These are phyloP conservation scores for Acanthaster planci DNA, from an alignment of 35 echinoderm and acorn worm species.

Conservation along the genomic window DNA sequence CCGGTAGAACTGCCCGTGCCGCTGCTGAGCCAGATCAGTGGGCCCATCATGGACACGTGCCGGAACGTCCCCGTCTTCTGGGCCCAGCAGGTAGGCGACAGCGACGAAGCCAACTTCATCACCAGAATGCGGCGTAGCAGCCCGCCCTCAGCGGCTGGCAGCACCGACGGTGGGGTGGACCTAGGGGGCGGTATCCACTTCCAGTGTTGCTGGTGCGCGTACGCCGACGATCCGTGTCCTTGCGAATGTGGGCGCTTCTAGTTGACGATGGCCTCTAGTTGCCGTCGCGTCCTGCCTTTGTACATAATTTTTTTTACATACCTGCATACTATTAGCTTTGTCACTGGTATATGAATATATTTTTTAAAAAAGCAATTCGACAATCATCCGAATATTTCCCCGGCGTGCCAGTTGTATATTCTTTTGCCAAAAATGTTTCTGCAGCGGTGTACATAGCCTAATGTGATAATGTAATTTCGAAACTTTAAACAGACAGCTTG, in stretches of 20 bases:
- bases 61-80: neutral
- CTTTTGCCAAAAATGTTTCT: no score
- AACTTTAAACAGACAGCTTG: no score
- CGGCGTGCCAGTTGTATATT: no score
- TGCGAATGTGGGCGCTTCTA: neutral
- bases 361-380: no score
- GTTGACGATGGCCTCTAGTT: no score
- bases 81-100: slow-evolving; percentile 17
- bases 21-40: neutral
- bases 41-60: slow-evolving; percentile 7
- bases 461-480: no score
- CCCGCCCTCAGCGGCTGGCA: neutral
- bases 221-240: slow-evolving; percentile 1
- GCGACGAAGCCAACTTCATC: slow-evolving; percentile 2
- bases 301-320: no score
- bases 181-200: slow-evolving; percentile 25
- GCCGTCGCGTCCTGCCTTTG: no score
- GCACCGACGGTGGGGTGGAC: neutral
- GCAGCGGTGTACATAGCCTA: no score
- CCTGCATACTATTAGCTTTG: no score
- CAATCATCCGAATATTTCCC: no score
- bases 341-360: no score
- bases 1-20: neutral
- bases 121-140: neutral
- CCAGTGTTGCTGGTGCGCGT: slow-evolving; percentile 20